These are phyloP conservation scores for Nemotelus pantherinus DNA, from an alignment of 2,888 invertebrate species.

Conservation along the genomic window DNA sequence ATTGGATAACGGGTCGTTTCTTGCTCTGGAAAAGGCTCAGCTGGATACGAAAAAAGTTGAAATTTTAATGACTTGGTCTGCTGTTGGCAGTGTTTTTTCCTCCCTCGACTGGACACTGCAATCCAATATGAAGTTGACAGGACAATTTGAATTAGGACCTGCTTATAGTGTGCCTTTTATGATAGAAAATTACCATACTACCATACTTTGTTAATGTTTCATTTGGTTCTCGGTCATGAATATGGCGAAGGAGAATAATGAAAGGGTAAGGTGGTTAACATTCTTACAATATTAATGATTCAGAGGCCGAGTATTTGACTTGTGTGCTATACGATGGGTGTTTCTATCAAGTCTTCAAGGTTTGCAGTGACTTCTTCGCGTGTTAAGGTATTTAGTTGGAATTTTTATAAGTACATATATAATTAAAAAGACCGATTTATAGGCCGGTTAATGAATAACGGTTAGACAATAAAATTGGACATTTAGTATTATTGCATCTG, in stretches of 20 bases:
- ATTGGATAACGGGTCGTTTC: constrained; percentile 15
- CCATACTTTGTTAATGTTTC: neutral
- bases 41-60: constrained; percentile 40
- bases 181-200: neutral
- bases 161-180: neutral
- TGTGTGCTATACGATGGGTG: no score
- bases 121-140: constrained; percentile 38
- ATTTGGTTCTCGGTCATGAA: neutral
- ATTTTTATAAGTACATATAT: no score
- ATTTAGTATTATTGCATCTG: no score
- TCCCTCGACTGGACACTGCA: constrained; percentile 24
- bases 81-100: constrained; percentile 24
- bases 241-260: neutral
- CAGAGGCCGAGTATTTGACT: no score
- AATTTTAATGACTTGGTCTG: constrained; percentile 41
- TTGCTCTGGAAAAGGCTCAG: constrained; percentile 27
- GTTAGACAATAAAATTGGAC: no score
- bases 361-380: no score
- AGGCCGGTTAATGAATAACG: no score
- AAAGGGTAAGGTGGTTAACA: no score
- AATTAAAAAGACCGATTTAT: no score
- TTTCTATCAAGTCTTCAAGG: no score
- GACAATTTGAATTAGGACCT: constrained; percentile 37
- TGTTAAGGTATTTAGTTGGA: no score
- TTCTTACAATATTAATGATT: no score